These are phyloP conservation scores for Balearica regulorum DNA, from an alignment of 2,797 vertebrate species.

Conservation along the genomic window DNA sequence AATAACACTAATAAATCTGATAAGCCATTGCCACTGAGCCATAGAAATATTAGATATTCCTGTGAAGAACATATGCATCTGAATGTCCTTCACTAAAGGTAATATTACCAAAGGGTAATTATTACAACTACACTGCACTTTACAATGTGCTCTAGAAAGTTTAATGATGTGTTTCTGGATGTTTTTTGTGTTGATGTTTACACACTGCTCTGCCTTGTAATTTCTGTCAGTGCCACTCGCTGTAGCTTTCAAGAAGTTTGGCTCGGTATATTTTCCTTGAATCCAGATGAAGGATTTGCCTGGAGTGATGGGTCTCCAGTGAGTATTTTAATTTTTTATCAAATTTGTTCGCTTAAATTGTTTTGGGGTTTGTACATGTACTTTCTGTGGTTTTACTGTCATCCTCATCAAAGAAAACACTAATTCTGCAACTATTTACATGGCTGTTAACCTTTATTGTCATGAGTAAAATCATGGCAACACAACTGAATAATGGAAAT, in stretches of 20 bases:
- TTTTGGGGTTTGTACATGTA: neutral
- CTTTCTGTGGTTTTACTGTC: neutral
- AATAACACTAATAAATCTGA: neutral
- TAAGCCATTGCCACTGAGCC: neutral
- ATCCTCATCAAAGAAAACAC: neutral
- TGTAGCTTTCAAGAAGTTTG: conserved; percentile 65
- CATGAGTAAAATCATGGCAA: neutral
- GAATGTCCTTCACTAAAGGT: neutral
- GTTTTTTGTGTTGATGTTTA: neutral
- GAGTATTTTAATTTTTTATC: conserved; percentile 52
- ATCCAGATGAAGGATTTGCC: conserved; percentile 79
- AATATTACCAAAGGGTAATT: neutral
- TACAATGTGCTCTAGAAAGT: neutral
- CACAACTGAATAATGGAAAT: neutral
- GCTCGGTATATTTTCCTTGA: conserved; percentile 82
- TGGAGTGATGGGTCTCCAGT: conserved; percentile 90
- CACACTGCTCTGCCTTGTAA: neutral
- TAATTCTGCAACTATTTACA: neutral
- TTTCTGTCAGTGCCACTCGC: neutral
- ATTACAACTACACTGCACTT: neutral
- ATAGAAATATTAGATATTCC: neutral
- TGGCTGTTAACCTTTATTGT: neutral
- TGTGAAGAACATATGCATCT: neutral
- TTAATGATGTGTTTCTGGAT: neutral
- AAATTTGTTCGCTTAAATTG: neutral